Evolutionary conservation across 2,113 vertebrate genomes (phyloP), one percentile per base, ranked within the genome.

Genomic region (Elanoides forficatus): DNA sequence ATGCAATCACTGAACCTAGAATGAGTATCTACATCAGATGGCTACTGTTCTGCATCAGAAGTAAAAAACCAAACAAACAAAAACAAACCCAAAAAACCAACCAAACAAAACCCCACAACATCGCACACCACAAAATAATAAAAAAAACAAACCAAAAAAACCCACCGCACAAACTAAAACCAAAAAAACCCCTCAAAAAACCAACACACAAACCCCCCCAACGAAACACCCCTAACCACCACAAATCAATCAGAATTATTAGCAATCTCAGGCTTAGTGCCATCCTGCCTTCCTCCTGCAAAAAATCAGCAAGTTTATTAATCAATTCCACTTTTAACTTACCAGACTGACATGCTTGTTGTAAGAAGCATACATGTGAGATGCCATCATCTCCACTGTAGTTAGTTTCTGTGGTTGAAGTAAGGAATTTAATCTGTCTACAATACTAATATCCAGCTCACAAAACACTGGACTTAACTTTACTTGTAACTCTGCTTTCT

Each of bases 391-490:
- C 93, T 99, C 99, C 10, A 99, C 99, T 10, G 99, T 99, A 63
- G 98, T 98, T 81, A 99, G 98, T 95, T 99, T 99, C 90, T 99
- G 99, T 13, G 99, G 99, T 50, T 99, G 99, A 83, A 99, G 98
- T 83, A 99, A 97, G 6, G 99, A 99, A 97, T 99, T 99, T 60
- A 99, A 98, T 84, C 99, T 98, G 96, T 99, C 99, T 58, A 99
- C 99, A 58, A 99, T 99, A 97, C 99, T 99, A 96, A 99, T 99
- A 96, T 99, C 99, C 95, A 99, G 96, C 93, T 99, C 99, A 68
- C 98, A 99, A 83, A 97, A 98, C 19, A 99, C 98, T 3, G 98
- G 97, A 58, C 98, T 98, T 90, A 99, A 97, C 88, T 99, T 99
- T 88, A 99, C 97, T 96, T 99, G 99, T 86, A 99, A 98, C 66